Base-by-base conservation (phyloP, 2,113 vertebrate species). In the Burhinus bistriatus region DNA sequence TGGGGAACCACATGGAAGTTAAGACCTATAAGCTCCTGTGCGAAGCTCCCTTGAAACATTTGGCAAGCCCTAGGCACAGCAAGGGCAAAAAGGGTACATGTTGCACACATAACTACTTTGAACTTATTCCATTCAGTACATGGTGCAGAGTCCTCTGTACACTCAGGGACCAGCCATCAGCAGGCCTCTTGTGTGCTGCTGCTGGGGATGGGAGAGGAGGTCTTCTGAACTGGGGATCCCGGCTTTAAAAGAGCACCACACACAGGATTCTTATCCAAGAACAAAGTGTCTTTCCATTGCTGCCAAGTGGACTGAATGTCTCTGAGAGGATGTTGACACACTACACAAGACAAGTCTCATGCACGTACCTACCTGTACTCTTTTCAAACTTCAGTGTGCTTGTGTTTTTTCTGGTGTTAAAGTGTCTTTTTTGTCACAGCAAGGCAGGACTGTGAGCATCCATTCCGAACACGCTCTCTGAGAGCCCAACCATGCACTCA, bases 141-240 rank as follows among this genome's bases (percentile, higher is more conserved):
- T 10, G 40, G 27, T 49, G 45, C 47, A 68, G 58, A 66, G 44
- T 47, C 14, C 32, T 68, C 58, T 20, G 11, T 5, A 40, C 15
- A 5, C 34, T 36, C 12, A 57, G n/a, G n/a, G 40, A 58, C 25
- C 9, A 51, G 18, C 6, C 23, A 17, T 9, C 16, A 62, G 42
- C 30, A 55, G 36, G 29, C 7, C 23, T 49, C 27, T 45, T 55
- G 38, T 15, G n/a, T 38, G 34, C 73, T 80, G 49, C 23, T 73
- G 61, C 27, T 83, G 38, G 21, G 18, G 17, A 18, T 30, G 12
- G 29, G 12, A n/a, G 58, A 61, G 12, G 4, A 44, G 15, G 38
- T 59, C 11, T 1, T 51, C 49, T 57, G 36, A 47, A 42, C 2
- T 1, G 2, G 51, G 34, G 34, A 77, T 6, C 9, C 9, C 0